Evolutionary conservation across 2,888 invertebrate species (phyloP).

Genomic region (Watsonalla binaria): DNA sequence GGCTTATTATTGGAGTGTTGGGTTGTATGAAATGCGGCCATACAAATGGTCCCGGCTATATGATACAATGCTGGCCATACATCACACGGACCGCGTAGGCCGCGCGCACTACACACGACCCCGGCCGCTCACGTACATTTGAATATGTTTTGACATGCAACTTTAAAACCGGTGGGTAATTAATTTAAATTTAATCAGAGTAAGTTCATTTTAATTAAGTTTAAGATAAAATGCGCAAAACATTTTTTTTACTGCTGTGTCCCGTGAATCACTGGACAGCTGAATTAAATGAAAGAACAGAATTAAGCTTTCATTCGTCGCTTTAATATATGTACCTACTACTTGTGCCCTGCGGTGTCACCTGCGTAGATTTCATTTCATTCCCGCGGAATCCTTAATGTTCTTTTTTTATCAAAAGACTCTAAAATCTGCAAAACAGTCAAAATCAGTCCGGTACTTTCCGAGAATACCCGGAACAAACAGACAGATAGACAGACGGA

Average conservation of each 20-base stretch:
- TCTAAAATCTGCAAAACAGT: too few species aligned
- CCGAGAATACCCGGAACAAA: too few species aligned
- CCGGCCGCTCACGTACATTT: slow-evolving; percentile 2
- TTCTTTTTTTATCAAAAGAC: too few species aligned
- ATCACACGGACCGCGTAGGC: slow-evolving; percentile 28
- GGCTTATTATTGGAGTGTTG: slow-evolving; percentile 45
- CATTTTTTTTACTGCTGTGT: not conserved
- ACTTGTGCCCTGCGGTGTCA: too few species aligned
- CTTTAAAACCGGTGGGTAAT: not conserved
- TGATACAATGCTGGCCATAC: slow-evolving; percentile 45
- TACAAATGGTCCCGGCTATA: slow-evolving; percentile 37
- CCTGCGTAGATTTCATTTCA: too few species aligned
- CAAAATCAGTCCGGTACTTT: too few species aligned
- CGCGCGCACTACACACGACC: slow-evolving; percentile 5
- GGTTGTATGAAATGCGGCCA: slow-evolving; percentile 41
- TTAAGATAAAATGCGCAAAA: not conserved
- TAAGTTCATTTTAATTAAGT: not conserved
- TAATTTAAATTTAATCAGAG: not conserved
- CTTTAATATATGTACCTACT: too few species aligned
- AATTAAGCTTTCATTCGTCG: too few species aligned
- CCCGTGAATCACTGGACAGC: too few species aligned
- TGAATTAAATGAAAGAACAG: too few species aligned
- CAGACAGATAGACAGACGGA: too few species aligned
- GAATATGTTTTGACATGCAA: not conserved
- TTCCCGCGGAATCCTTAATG: too few species aligned